These are phyloP conservation scores for Etheostoma perlongum DNA, from an alignment of 2,797 vertebrate species.

Conservation along the genomic window DNA sequence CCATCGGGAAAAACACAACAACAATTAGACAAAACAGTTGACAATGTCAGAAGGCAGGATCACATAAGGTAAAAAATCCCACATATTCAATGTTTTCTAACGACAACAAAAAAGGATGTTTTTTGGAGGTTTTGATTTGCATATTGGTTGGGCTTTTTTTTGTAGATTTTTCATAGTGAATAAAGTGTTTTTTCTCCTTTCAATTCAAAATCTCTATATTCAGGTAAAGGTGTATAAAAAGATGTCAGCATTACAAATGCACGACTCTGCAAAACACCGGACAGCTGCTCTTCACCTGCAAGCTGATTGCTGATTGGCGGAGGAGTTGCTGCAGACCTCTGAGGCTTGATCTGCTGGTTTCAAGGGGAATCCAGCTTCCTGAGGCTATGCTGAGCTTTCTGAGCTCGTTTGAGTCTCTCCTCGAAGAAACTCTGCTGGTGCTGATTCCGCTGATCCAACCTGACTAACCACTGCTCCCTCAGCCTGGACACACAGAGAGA, in stretches of 20 bases:
- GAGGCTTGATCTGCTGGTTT: background rate
- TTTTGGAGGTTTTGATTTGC: background rate
- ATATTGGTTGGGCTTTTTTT: too few species aligned
- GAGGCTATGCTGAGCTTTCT: slow-evolving; percentile 53
- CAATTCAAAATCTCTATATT: background rate
- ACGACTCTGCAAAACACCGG: background rate
- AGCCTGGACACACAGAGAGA: slow-evolving; percentile 43
- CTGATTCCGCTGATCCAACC: slow-evolving; percentile 64
- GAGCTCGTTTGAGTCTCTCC: slow-evolving; percentile 55
- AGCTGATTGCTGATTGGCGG: background rate
- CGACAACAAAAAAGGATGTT: too few species aligned
- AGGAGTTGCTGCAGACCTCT: background rate
- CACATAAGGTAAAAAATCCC: too few species aligned
- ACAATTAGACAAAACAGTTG: too few species aligned
- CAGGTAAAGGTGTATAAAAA: background rate
- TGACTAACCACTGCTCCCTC: slow-evolving; percentile 62
- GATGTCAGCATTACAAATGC: background rate
- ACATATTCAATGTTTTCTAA: too few species aligned
- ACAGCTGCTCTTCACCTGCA: background rate
- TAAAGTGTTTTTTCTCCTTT: background rate
- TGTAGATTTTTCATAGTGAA: background rate
- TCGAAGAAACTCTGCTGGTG: slow-evolving; percentile 67
- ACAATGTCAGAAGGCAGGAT: too few species aligned
- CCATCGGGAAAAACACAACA: too few species aligned
- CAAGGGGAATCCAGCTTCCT: background rate